Base-by-base conservation (phyloP, 2,888 invertebrate genomes). In the Eupithecia abbreviata region DNA sequence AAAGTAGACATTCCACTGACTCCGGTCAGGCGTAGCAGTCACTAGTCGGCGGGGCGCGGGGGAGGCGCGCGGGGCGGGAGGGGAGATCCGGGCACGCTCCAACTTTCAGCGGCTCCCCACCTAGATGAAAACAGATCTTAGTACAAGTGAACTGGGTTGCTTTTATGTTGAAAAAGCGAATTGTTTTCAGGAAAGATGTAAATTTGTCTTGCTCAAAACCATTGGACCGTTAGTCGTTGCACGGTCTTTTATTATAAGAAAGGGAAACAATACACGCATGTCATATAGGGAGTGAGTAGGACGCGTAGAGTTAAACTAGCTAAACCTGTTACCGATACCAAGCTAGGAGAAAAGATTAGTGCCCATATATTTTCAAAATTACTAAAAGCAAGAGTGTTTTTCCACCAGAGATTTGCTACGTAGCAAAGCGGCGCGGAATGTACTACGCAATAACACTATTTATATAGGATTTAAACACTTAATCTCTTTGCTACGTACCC, bases 21-120 rank as follows among this genome's bases (percentile, higher is more conserved):
- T 47, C 45, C 45, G 4, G 72, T 72, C 47, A 73, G 10, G 74
- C 45, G 47, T 47, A 67, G 62, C 10, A 67, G 73, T 80, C 84
- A 90, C 91, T 93, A 93, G 90, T 92, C 93, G 73, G 92, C 82
- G 83, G 93, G 93, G 62, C 93, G 91, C 88, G 92, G 92, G 51
- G 93, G 93, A 55, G 94, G 94, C 73, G 94, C 94, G 82, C 95
- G 93, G 72, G 95, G 94, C 51, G 95, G 95, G 74, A 95, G 91
- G 67, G 95, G 95, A 15, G 95, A 95, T 78, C 92, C 94, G 74
- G 95, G 95, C 85, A 94, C 91, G 84, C 95, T 95, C 94, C 95
- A 94, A 81, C 94, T 95, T 88, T 95, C 95, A 76, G 89, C 90
- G 73, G 86, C 89, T 70, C 92, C 92, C 93, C 95, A 95, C 85